Evolutionary conservation across 1,140 invertebrate genomes (phyloP), one percentile per base, ranked within the genome.

Genomic region (Nasonia vitripennis): DNA sequence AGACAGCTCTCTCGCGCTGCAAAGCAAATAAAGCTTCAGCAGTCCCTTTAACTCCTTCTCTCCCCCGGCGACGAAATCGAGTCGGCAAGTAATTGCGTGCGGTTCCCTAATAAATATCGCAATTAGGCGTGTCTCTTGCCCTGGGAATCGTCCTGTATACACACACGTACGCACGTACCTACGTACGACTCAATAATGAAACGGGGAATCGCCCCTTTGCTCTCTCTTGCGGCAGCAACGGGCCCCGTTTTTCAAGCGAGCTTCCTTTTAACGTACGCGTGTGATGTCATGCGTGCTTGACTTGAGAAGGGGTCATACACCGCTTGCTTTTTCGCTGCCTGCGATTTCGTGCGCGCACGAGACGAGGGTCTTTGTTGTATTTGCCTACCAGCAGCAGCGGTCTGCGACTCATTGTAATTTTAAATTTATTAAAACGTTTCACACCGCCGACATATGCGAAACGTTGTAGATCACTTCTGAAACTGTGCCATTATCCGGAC

Each of bases 101-200:
- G 62, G 79, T 87, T 74, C 67, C 34, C 74, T 45, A 85, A 87
- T 86, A 86, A 86, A 86, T 86, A 77, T 83, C 51, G 51, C 81
- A 86, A 86, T 86, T 86, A 86, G 85, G 75, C 85, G 51, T 86
- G 85, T 86, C 81, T 55, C 23, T 70, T 41, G 27, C n/a, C 70
- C 71, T 71, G 80, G 62, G 79, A 86, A 81, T 78, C 68, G 84
- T 75, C 45, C 31, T 67, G n/a, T n/a, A 23, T 62, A n/a, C 55
- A 62, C 20, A n/a, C 17, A 14, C 14, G 14, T 45, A 11, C 62
- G 6, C 48, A n/a, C 34, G 20, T 34, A 67, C 34, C 3, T 23
- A 75, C 37, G 41, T 17, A 83, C 55, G 62, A 48, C 77, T 79
- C 83, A 74, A 74, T 79, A 80, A 71, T 48, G 82, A 45, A 48